Evolutionary conservation across 2,797 vertebrate species (phyloP), one percentile per base, ranked within the genome.

Genomic region (Lycodopsis pacificus): DNA sequence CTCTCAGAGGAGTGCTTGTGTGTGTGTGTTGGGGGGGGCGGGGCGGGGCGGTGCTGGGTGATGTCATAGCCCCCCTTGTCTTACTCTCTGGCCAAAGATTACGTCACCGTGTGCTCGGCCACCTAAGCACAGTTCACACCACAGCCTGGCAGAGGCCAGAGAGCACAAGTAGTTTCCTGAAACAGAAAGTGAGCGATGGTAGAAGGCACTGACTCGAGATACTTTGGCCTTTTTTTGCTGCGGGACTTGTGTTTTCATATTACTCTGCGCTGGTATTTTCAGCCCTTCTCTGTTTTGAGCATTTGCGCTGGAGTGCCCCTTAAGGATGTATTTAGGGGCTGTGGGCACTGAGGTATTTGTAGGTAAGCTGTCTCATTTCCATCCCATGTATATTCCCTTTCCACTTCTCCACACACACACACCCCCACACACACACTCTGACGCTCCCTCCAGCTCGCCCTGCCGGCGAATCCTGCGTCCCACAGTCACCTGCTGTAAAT

Each of bases 401-500:
- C 79, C 69, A 76, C 76, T 69, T 73, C 73, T 65, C 65, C 56
- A 58, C 63, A 66, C 49, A 2, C 15, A 7, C 32, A 7, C 30
- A 4, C 44, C 63, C 30, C 5, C 56, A 58, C 63, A 68, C 49
- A 2, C 15, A 75, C 56, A 19, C 71, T 72, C 73, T 61, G 51
- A 68, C 34, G 57, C 84, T 80, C 51, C 72, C 80, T 76, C 81
- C 77, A 73, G 84, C 82, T 86, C 65, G 22, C 76, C 76, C 81
- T 79, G 73, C 76, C 34, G 73, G 75, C 89, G 88, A 89, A 93
- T 91, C 89, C 90, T 75, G 79, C 82, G 83, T 90, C 82, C 86
- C 85, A 82, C 78, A 86, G 81, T 92, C 87, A 92, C 92, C 90
- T 93, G 86, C 91, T 88, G 88, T 92, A 93, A 93, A 93, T 91